Evolutionary conservation across 2,797 vertebrate genomes (phyloP).

Genomic region (Aphelocoma californica): DNA sequence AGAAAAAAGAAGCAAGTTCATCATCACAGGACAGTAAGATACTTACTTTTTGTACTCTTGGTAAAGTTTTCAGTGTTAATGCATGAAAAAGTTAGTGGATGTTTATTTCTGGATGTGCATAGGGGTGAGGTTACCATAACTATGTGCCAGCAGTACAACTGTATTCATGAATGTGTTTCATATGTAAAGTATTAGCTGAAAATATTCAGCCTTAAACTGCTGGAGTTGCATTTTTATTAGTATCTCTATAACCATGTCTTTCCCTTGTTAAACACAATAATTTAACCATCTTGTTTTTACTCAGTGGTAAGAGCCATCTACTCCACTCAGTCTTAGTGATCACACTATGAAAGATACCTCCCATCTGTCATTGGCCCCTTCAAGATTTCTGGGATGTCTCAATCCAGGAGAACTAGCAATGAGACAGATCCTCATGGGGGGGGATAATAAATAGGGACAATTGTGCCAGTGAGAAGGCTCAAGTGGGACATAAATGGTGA

Average conservation of each 20-base stretch:
- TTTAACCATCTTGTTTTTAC: neutral
- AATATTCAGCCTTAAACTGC: neutral
- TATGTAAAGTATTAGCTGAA: neutral
- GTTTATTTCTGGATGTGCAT: neutral
- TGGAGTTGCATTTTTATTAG: neutral
- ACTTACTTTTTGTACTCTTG: neutral
- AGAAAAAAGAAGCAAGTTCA: neutral
- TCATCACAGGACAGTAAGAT: neutral
- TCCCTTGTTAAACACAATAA: neutral
- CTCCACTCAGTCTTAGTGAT: neutral
- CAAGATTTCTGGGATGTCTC: neutral
- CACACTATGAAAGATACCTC: neutral
- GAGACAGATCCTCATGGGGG: neutral
- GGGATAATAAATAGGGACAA: constrained; percentile 29
- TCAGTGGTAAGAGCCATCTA: neutral
- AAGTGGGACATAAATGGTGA: neutral
- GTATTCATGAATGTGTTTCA: neutral
- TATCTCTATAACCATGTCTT: neutral
- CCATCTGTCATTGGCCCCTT: neutral
- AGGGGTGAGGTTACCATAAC: neutral
- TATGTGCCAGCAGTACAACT: neutral
- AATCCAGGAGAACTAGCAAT: neutral
- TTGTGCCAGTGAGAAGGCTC: neutral
- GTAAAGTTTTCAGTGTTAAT: neutral
- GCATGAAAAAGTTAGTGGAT: neutral